Base-by-base conservation (phyloP, 1,140 invertebrate genomes). In the Anastatus disparis region DNA sequence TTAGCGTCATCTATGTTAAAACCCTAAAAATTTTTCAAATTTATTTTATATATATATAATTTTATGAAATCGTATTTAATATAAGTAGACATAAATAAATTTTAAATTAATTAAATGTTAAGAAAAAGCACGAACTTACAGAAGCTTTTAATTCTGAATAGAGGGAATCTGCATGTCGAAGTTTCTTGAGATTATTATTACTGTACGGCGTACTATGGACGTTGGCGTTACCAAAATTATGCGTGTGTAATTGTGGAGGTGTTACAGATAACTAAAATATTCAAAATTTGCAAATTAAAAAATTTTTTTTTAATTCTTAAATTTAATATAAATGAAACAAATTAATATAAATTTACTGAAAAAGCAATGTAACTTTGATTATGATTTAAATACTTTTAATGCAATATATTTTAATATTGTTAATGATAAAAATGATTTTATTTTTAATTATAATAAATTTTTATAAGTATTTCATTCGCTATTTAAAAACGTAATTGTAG, bases 131-230 rank as follows among this genome's bases (percentile, higher is more conserved):
- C 9, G 29, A 3, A 71, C 73, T 75, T 72, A 77, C 77, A 13
- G 70, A 74, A 69, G 74, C 75, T 71, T 77, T 75, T 48, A 78
- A 72, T 70, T 78, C 77, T 4, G 26, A 70, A 35, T 59, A 78
- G 1, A 78, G 46, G 2, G 75, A 75, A 61, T 74, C 65, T 22
- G 69, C 53, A 12, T 40, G 35, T 35, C 50, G 15, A 42, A 17
- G 44, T 10, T 55, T 59, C 12, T 17, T 26, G 24, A 35, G 22
- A 8, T 9, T 42, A n/a, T n/a, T n/a, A n/a, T n/a, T n/a, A 55
- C 40, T 56, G 31, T 71, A 66, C 9, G 73, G 71, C 29, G 71
- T 68, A 65, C 71, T 75, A 31, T 76, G 71, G 52, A 66, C 65
- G 29, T 67, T 61, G 61, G 61, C 38, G 22, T 70, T 22, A 3